Evolutionary conservation across 1,140 invertebrate species (phyloP), one percentile per base, ranked within the genome.

Genomic region (Conus betulinus): DNA sequence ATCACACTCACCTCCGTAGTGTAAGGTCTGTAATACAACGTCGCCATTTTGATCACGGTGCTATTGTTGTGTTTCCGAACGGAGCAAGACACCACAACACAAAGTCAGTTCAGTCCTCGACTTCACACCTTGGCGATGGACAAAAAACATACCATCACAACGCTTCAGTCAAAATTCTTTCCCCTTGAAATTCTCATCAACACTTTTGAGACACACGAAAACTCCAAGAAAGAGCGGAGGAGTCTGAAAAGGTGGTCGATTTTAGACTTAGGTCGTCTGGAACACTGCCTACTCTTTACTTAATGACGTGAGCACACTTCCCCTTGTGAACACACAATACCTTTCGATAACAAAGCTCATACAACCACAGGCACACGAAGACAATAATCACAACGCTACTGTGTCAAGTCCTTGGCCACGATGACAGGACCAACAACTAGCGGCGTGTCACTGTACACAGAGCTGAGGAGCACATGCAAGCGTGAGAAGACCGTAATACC

Each of bases 1-100:
- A 39, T 39, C 39, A 39, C 39, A 39, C 57, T 60, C 89, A 94
- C 94, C 92, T 92, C 90, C 57, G 92, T 88, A 13, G 94, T 93
- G 85, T 93, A 94, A 3, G 94, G 94, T 87, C 94, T 91, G 87
- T 94, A 94, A 89, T 94, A 94, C 90, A 94, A 91, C n/a, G 94
- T 94, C 82, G 94, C 94, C 94, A 94, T 94, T 52, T 91, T 92
- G 90, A 84, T 87, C 25, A 79, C 85, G 76, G 10, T 63, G 60
- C 60, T 63, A 20, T 63, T 20, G 11, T 20, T 86, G 85, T 86
- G 39, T 39, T 39, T 86, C 51, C 63, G 25, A 60, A 7, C 71
- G 1, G 5, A 11, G 5, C 55, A 6, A 51, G 83, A 23, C 3
- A 84, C 13, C 15, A 57, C 83, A 8, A 27, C 55, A 57, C 52